These are phyloP conservation scores for Aldabrachelys gigantea DNA, from an alignment of 2,113 vertebrate genomes.

Conservation along the genomic window DNA sequence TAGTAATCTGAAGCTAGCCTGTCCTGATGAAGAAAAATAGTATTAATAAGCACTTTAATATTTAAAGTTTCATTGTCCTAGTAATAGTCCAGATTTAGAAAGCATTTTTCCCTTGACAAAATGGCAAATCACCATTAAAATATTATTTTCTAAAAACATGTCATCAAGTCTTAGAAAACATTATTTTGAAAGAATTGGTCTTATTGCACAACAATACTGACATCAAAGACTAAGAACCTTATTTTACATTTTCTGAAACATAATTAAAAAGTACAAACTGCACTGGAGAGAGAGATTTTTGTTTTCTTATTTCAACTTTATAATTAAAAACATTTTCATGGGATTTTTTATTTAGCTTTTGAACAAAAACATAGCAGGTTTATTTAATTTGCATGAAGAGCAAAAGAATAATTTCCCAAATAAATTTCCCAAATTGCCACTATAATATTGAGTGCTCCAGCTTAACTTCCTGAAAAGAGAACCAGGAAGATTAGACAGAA, in stretches of 20 bases:
- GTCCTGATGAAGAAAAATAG: conserved; percentile 29
- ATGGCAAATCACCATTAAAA: neutral
- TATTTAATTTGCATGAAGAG: neutral
- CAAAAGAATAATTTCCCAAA: neutral
- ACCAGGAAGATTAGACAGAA: neutral
- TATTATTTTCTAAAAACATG: neutral
- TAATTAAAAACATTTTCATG: neutral
- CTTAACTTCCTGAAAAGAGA: neutral
- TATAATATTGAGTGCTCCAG: neutral
- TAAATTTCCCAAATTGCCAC: neutral
- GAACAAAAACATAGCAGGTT: neutral
- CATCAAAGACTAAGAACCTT: neutral
- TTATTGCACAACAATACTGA: neutral
- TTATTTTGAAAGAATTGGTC: neutral
- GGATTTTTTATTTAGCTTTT: neutral
- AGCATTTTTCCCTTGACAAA: neutral
- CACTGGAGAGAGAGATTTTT: neutral
- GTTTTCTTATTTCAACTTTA: neutral
- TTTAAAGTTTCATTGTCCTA: conserved; percentile 42
- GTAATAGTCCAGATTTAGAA: neutral
- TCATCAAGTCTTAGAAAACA: neutral
- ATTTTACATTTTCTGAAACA: neutral
- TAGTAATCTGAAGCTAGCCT: conserved; percentile 3
- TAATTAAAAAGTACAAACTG: neutral
- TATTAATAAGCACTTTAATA: conserved; percentile 61